phyloP scores from a whole-genome alignment of 2,888 invertebrate species.

The Thereva unica region DNA sequence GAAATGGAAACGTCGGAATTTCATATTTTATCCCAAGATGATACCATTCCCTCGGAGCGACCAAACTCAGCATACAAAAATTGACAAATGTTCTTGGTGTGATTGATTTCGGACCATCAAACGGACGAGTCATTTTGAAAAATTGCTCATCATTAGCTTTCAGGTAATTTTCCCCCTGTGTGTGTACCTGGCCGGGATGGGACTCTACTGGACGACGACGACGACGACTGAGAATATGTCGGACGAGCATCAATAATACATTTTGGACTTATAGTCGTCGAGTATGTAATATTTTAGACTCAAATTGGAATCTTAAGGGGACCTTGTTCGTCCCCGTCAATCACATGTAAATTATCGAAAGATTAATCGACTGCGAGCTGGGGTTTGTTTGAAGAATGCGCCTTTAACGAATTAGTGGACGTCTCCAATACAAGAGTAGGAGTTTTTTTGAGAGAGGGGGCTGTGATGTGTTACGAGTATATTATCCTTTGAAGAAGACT shows the following conservation, averaged over 20 bases:
- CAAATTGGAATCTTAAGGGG: slow-evolving; percentile 39
- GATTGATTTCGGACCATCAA: slow-evolving; percentile 44
- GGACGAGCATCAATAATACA: slow-evolving; percentile 27
- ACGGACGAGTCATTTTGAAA: slow-evolving; percentile 48
- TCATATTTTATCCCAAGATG: slow-evolving; percentile 26
- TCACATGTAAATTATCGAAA: slow-evolving; percentile 56
- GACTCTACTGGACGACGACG: not conserved
- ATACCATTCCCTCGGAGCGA: slow-evolving; percentile 13
- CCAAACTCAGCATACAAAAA: slow-evolving; percentile 19
- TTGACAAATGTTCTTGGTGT: slow-evolving; percentile 41
- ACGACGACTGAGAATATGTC: slow-evolving; percentile 1
- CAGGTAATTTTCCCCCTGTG: slow-evolving; percentile 39
- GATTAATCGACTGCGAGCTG: slow-evolving; percentile 54
- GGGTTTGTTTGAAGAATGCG: slow-evolving; percentile 52
- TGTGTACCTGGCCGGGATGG: not conserved
- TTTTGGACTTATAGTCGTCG: slow-evolving; percentile 21
- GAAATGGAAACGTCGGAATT: slow-evolving; percentile 36
- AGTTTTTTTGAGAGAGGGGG: too few relatives aligned
- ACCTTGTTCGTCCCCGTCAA: slow-evolving; percentile 50
- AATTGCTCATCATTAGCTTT: slow-evolving; percentile 46
- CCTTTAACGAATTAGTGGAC: too few relatives aligned
- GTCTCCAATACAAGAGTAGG: too few relatives aligned
- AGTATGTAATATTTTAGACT: slow-evolving; percentile 37
- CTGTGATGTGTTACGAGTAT: too few relatives aligned
- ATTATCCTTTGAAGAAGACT: too few relatives aligned